Evolutionary conservation across 2,797 vertebrate genomes (phyloP), one percentile per base, ranked within the genome.

Genomic region (Etheostoma nigrum): DNA sequence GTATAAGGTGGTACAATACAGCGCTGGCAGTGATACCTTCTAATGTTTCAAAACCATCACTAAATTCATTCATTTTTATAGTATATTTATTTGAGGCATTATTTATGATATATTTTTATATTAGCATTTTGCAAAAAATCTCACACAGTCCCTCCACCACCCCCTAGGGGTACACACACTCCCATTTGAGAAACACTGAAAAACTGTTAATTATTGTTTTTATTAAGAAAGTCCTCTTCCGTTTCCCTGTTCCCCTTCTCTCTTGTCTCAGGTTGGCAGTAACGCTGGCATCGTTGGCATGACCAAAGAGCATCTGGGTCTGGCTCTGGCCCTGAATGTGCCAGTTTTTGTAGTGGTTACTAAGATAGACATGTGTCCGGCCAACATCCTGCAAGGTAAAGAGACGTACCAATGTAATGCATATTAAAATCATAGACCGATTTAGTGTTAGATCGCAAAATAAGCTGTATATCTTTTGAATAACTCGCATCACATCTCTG

Each of bases 301-400:
- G 98, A 99, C 98, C 76, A 99, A 99, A 92, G 98, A 99, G 88
- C 98, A 99, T 65, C 93, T 99, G 80, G 98, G 98, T 77, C 94
- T 99, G 89, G 98, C 98, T 0, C 85, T 99, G 86, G 98, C 98
- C 16, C 96, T 99, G 40, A 99, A 98, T 0, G 98, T 99, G 54
- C 98, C 98, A 0, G 98, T 99, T 82, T 99, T 99, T 81, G 98
- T 99, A 58, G 98, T 99, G 76, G 98, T 99, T 83, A 99, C 98
- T 51, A 99, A 99, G 94, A 99, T 99, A 19, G 98, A 99, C 90
- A 99, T 99, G 98, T 99, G 98, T 91, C 98, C 98, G 7, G 97
- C 97, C 81, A 99, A 99, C 89, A 98, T 99, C 91, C 91, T 99
- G 14, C 98, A 99, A 96, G 98, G 98, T 99, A 64, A 79, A 44